Conservation (phyloP, 1,140 invertebrate genomes). For the Drosophila jambulina region DNA sequence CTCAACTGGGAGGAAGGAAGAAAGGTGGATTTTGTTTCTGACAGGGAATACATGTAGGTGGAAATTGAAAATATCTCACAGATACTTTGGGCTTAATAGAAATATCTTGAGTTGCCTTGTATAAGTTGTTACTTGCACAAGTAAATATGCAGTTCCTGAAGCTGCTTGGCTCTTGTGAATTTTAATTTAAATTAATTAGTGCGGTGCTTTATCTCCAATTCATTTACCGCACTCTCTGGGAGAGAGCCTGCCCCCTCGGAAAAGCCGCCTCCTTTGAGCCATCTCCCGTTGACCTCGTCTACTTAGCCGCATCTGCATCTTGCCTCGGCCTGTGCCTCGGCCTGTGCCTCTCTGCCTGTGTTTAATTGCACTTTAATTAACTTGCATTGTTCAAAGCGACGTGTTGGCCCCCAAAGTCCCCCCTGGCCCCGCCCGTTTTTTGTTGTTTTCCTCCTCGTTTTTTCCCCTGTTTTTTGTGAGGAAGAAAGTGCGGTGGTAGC, state of each 20-base stretch:
- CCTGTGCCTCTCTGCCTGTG: slow-evolving; percentile 26
- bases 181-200: slow-evolving; percentile 14
- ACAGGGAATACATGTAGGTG: neutral
- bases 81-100: neutral
- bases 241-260: no score
- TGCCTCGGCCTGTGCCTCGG: neutral
- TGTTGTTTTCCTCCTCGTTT: slow-evolving; percentile 1
- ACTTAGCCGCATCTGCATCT: slow-evolving; percentile 38
- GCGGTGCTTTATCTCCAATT: slow-evolving; percentile 17
- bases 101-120: no score
- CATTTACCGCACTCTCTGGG: slow-evolving; percentile 1
- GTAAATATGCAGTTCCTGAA: neutral
- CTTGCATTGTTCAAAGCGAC: slow-evolving; percentile 77
- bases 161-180: neutral
- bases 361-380: slow-evolving; percentile 82
- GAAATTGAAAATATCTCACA: neutral
- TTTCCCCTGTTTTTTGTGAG: slow-evolving; percentile 7
- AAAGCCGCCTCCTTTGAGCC: neutral
- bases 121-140: no score
- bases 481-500: slow-evolving; percentile 59
- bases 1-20: neutral
- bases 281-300: slow-evolving; percentile 28
- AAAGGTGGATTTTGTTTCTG: neutral
- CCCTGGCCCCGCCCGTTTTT: neutral
- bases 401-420: slow-evolving; percentile 45